phyloP scores from a whole-genome alignment of 2,113 vertebrate genomes.

The Pituophis catenifer region DNA sequence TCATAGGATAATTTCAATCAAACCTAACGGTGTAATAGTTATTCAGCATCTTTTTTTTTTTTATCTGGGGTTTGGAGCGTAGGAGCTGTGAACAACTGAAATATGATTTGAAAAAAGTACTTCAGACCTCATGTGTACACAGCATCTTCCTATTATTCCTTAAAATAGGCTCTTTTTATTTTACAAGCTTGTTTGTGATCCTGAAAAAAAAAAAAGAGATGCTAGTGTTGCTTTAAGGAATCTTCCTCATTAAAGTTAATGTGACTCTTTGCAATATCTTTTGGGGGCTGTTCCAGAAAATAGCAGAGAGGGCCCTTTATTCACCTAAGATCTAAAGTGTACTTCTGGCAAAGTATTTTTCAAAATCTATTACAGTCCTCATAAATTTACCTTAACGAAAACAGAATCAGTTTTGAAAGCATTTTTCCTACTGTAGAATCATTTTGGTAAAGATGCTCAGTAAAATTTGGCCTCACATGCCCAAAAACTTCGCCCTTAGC shows the following conservation, averaged over 20 bases:
- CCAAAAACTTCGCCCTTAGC: not conserved
- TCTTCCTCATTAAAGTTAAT: not conserved
- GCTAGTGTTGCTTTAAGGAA: not conserved
- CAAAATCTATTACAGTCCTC: not conserved
- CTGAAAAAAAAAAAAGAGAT: not conserved
- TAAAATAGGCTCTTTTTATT: not conserved
- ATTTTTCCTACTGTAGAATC: not conserved
- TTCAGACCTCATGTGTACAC: not conserved
- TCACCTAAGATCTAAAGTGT: not conserved
- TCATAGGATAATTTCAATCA: not conserved
- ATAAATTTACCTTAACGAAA: not conserved
- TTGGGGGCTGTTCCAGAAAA: not conserved
- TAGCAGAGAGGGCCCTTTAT: not conserved
- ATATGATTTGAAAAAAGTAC: not conserved
- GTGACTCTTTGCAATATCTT: not conserved
- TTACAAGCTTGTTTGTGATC: not conserved
- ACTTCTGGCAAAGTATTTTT: not conserved
- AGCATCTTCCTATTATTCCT: not conserved
- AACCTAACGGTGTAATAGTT: slow-evolving; percentile 22
- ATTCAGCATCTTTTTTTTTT: slow-evolving; percentile 27
- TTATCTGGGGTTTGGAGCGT: not conserved
- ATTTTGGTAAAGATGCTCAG: not conserved
- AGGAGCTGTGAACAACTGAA: not conserved
- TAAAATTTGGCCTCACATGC: not conserved
- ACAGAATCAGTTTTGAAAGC: not conserved